phyloP scores from a whole-genome alignment of 2,797 vertebrate species.

The Scleropages formosus region DNA sequence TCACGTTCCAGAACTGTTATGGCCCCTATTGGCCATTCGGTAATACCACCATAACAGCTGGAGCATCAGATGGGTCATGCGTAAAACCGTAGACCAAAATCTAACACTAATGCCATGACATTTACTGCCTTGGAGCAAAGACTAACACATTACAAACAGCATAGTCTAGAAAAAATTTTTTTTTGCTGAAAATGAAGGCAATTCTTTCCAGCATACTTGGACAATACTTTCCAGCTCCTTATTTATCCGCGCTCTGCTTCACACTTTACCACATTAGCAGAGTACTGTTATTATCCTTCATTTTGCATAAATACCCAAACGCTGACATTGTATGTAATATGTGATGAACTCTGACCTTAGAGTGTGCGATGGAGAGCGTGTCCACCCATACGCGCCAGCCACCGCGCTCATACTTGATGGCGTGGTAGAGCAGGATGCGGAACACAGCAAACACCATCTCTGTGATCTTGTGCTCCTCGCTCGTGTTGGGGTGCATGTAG shows the following conservation, averaged over 20 bases:
- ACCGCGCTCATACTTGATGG: conserved; percentile 96
- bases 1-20: conserved; percentile 52
- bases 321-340: too few species aligned
- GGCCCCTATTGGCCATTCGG: conserved; percentile 79
- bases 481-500: conserved; percentile 84
- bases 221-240: too few species aligned
- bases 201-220: too few species aligned
- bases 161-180: too few species aligned
- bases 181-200: too few species aligned
- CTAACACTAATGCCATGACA: conserved; percentile 71
- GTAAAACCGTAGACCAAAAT: conserved; percentile 64
- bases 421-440: conserved; percentile 94
- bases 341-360: conserved; percentile 78
- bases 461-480: conserved; percentile 94
- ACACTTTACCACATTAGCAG: conserved; percentile 36
- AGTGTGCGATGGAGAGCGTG: conserved; percentile 95
- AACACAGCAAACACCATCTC: conserved; percentile 98
- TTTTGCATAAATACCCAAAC: too few species aligned
- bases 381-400: conserved; percentile 99
- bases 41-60: conserved; percentile 6
- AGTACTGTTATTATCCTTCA: neutral
- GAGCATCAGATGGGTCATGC: conserved; percentile 23
- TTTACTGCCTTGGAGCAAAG: conserved; percentile 60
- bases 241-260: conserved; percentile 65
- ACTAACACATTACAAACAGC: too few species aligned